Evolutionary conservation across 2,113 vertebrate species (phyloP), one percentile per base, ranked within the genome.

Genomic region (Taxidea taxus): DNA sequence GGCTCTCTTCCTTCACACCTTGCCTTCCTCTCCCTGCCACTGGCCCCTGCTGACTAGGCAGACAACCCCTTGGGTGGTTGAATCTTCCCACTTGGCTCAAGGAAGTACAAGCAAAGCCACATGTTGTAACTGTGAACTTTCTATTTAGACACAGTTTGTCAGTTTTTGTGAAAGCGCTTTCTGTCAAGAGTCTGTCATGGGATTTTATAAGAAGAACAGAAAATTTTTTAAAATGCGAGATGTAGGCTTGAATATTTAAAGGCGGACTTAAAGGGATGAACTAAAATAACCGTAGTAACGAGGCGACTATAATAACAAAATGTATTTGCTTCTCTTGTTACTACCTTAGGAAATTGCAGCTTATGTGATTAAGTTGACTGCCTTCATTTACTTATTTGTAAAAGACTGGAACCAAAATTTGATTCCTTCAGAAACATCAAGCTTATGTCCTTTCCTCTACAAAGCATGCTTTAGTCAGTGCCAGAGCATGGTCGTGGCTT

Each of bases 21-120:
- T 21, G 25, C 13, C 34, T 62, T 83, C 23, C 25, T 85, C 64
- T 54, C 54, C 31, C 49, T 64, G 47, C 74, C 49, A 60, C n/a
- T 27, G 56, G 77, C 62, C 58, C 34, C 86, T 6, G 34, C 44
- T 72, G 86, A 49, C 15, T 18, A 12, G 58, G 82, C 62, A 77
- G 7, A 37, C 20, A 11, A 4, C 49, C 37, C 83, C 87, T 49
- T 31, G 31, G 20, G 62, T 42, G 12, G 10, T 11, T 39, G 44
- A 51, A 6, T 77, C 42, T 34, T 78, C 72, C 42, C 66, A 18
- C 77, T 95, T 72, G 66, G 58, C 31, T 72, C 44, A 60, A 31
- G 29, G 54, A 95, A 92, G 81, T n/a, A 34, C 60, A 90, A 95
- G 91, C 87, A 92, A 66, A 97, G 74, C 70, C 92, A 96, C 86